Base-by-base conservation (phyloP, 2,797 vertebrate genomes). In the Semotilus atromaculatus region DNA sequence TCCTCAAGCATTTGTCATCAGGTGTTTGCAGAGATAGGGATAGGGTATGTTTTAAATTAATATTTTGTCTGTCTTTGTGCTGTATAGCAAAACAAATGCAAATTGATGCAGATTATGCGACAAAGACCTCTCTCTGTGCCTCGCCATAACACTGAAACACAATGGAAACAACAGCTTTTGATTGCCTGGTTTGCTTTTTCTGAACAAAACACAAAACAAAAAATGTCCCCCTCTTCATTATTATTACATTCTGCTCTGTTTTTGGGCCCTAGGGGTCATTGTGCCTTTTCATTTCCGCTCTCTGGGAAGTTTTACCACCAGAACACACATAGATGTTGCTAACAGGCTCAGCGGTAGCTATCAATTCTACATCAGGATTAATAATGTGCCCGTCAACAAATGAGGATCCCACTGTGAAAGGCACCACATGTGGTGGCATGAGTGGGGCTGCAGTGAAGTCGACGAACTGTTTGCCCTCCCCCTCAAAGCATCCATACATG, bases 361-460 rank as follows among this genome's bases (percentile, higher is more conserved):
- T 88, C 82, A 86, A 64, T 71, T 87, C 73, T 48, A 88, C 88
- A 89, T 89, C 84, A 66, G 87, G 86, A 87, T 91, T 89, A 84
- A 91, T 90, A 90, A 91, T 88, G 87, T 79, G 29, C 38, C 79
- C 16, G 88, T 92, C 83, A 91, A 88, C 90, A 90, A 91, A 78
- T 85, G 80, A 90, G 79, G 40, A 81, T 48, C 60, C 68, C 70
- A 67, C 58, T 82, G 86, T 58, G 60, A 34, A 75, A 55, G 43
- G 34, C 82, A 2, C 64, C 29, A 62, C 79, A 78, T 83, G 80
- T 34, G 73, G 82, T 68, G 68, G 86, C 13, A 40, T 79, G 43
- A 71, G n/a, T 21, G 68, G 40, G 67, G 21, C 51, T 67, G 64
- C 16, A 14, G 36, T 75, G 70, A 80, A 83, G 76, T 79, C 29